Evolutionary conservation across 2,113 vertebrate genomes (phyloP), one percentile per base, ranked within the genome.

Genomic region (Ifrita kowaldi): DNA sequence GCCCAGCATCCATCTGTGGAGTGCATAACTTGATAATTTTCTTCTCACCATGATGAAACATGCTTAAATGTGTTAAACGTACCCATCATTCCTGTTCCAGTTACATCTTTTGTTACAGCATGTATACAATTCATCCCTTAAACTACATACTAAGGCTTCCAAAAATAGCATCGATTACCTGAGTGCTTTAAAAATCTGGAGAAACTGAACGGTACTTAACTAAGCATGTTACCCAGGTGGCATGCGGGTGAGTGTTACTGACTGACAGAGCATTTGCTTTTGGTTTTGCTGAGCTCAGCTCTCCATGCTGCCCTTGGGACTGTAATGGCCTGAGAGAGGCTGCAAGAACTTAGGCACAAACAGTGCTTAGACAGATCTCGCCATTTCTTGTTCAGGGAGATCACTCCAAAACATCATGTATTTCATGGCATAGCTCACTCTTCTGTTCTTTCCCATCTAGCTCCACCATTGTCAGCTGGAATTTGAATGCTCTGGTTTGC

Each of bases 251-350:
- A 13, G 12, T 33, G 2, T 33, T 32, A 6, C 24, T 63, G 44
- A 16, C 28, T 55, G 57, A 6, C 13, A 24, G 33, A 21, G 22
- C 21, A 3, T 0, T 6, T 18, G 21, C 49, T 26, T 42, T 26
- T 18, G 55, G 7, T 42, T n/a, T 27, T 35, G 8, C 50, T n/a
- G 30, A 18, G 10, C 52, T 41, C 13, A 3, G 15, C 53, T 52
- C 28, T 39, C 46, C 1, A 0, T 24, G 41, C 70, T 60, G 74
- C 55, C 21, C 0, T 0, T 16, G 33, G 32, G 21, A 6, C 35
- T 2, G 0, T 1, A 6, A 6, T 9, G 37, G 32, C 32, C 33
- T 18, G 41, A 44, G 53, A 35, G 32, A 39, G 32, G 42, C 65
- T 62, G 22, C 21, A 47, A 11, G n/a, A 85, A 4, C n/a, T 5